Evolutionary conservation across 1,140 invertebrate species (phyloP).

Genomic region (Dysdera silvatica): DNA sequence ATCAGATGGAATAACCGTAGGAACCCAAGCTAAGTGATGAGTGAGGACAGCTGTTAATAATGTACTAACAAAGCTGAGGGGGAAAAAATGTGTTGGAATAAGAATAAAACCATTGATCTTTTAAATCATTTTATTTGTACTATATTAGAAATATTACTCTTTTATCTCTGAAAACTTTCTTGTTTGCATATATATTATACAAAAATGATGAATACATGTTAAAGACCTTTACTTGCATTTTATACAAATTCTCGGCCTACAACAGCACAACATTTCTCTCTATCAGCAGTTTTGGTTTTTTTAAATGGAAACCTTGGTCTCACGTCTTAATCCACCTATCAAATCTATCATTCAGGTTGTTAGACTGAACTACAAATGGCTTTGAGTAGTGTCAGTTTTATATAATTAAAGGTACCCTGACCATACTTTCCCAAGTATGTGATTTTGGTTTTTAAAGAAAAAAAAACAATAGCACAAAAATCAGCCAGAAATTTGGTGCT

Average conservation of each 20-base stretch:
- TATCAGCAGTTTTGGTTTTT: too few relatives aligned
- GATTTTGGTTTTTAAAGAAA: too few relatives aligned
- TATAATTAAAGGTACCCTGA: too few relatives aligned
- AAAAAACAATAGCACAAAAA: too few relatives aligned
- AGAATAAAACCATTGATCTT: slow-evolving; percentile 33
- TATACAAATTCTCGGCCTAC: neutral
- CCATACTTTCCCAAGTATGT: too few relatives aligned
- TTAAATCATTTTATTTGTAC: neutral
- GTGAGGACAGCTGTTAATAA: slow-evolving; percentile 77
- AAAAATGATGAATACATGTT: neutral
- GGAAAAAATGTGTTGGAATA: too few relatives aligned
- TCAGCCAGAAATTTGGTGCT: too few relatives aligned
- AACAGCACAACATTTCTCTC: slow-evolving; percentile 19
- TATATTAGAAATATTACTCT: slow-evolving; percentile 19
- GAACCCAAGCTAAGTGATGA: slow-evolving; percentile 82
- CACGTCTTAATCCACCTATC: too few relatives aligned
- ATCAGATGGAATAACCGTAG: slow-evolving; percentile 56
- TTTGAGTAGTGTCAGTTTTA: too few relatives aligned
- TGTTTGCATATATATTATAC: neutral
- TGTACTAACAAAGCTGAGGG: slow-evolving; percentile 82
- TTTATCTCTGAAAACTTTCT: neutral
- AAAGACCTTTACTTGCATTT: neutral
- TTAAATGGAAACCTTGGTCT: too few relatives aligned
- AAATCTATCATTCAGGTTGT: too few relatives aligned
- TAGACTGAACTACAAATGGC: too few relatives aligned